These are phyloP conservation scores for Chiloscyllium punctatum DNA, from an alignment of 2,797 vertebrate genomes.

Conservation along the genomic window DNA sequence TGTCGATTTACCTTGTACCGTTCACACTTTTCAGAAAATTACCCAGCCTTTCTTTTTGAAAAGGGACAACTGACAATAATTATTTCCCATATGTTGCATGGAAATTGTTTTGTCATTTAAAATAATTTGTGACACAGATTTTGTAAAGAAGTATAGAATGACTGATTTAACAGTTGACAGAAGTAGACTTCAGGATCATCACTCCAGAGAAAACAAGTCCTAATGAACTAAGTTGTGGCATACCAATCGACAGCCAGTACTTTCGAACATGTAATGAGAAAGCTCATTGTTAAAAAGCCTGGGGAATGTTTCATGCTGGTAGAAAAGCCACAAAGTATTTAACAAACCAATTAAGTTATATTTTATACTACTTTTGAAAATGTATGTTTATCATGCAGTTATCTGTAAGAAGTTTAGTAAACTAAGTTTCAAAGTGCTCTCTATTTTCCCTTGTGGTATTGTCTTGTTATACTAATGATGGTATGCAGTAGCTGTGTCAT, in stretches of 20 bases:
- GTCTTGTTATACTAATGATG: background rate
- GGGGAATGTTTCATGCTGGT: background rate
- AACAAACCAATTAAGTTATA: background rate
- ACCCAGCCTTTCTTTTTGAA: no score
- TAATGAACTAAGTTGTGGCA: constrained; percentile 13
- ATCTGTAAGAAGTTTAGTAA: constrained; percentile 16
- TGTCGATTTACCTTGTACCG: background rate
- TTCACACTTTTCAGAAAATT: background rate
- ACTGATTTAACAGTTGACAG: constrained; percentile 5
- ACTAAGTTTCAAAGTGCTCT: background rate
- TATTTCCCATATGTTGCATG: background rate
- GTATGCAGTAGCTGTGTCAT: background rate
- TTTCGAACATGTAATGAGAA: constrained; percentile 9
- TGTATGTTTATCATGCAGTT: background rate
- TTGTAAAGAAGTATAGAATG: constrained; percentile 3
- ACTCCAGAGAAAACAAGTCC: background rate
- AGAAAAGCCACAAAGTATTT: background rate
- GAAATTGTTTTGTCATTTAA: background rate
- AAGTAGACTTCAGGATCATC: background rate
- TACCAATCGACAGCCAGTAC: background rate
- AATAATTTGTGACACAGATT: background rate
- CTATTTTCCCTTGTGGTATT: background rate
- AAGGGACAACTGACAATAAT: background rate
- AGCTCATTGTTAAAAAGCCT: background rate
- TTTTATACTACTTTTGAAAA: background rate